Base-by-base conservation (phyloP, 53 echinoderm and acorn worm genomes). In the Henricia sp. region DNA sequence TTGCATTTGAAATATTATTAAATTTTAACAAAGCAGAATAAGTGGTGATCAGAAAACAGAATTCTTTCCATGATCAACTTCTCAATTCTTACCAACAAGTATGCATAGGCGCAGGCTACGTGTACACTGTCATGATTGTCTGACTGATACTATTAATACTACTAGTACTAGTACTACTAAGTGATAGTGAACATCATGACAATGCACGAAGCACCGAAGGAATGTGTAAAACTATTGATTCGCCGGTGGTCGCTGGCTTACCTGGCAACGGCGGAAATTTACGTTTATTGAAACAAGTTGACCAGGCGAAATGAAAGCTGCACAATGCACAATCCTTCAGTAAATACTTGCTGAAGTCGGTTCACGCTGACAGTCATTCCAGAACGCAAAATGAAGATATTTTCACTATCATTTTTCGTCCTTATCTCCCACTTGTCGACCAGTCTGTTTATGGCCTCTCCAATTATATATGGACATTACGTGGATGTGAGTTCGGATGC, bases 231-330 rank as follows among this genome's bases (percentile, higher is more conserved):
- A n/a, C n/a, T n/a, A n/a, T n/a, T n/a, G n/a, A n/a, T n/a, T n/a
- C n/a, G n/a, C n/a, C 50, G 21, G 19, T 19, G 24, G 20, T 27
- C 32, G 17, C 14, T n/a, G n/a, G 43, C 80, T 80, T 80, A 80
- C 80, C 80, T 80, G 80, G 80, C 80, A 80, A 80, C 80, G 80
- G 64, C 35, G 43, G 63, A 58, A 23, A 64, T 34, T 63, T 80
- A 63, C 43, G 63, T 57, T 36, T 20, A 46, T 20, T 34, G 37
- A 40, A 11, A 63, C 20, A 62, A 28, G 17, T 26, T 3, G 6
- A 48, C 30, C 34, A 64, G 28, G 16, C 50, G 44, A 33, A 34
- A 11, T 20, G 64, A 57, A 62, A 23, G 63, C 5, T 46, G 34
- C 0, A 44, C 11, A 16, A 24, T 17, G 43, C n/a, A n/a, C n/a